These are phyloP conservation scores for Antheraea pernyi DNA, from an alignment of 1,140 invertebrate species.

Conservation along the genomic window DNA sequence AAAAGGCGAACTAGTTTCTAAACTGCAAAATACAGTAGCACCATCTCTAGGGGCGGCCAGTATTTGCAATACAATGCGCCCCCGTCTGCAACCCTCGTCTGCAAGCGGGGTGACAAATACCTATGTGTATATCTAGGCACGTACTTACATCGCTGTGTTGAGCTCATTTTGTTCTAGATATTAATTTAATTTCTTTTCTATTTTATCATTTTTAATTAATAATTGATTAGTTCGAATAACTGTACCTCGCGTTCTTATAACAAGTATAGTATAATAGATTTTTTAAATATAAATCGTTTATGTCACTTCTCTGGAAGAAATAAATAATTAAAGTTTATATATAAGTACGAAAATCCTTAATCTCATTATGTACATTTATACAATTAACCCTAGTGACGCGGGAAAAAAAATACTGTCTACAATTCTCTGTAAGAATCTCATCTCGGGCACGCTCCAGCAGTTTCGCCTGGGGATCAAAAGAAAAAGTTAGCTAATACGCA, in stretches of 20 bases:
- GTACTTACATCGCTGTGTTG: not conserved
- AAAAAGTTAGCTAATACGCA: slow-evolving; percentile 12
- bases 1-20: slow-evolving; percentile 48
- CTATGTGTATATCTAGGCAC: slow-evolving; percentile 11
- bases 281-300: too few species aligned
- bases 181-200: not conserved
- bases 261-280: too few species aligned
- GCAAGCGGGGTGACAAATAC: slow-evolving; percentile 38
- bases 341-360: not conserved
- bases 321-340: too few species aligned
- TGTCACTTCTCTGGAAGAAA: too few species aligned
- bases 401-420: slow-evolving; percentile 23
- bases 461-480: slow-evolving; percentile 19
- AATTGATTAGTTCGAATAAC: too few species aligned
- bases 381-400: slow-evolving; percentile 14
- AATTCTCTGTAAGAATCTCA: slow-evolving; percentile 22
- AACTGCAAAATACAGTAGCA: slow-evolving; percentile 51
- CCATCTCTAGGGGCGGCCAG: slow-evolving; percentile 44
- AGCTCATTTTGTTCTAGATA: not conserved
- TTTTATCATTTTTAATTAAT: too few species aligned
- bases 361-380: not conserved
- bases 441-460: slow-evolving; percentile 17
- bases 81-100: slow-evolving; percentile 37
- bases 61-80: slow-evolving; percentile 46
- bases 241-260: too few species aligned